Evolutionary conservation across 2,797 vertebrate genomes (phyloP), one percentile per base, ranked within the genome.

Genomic region (Smutsia temminckii): DNA sequence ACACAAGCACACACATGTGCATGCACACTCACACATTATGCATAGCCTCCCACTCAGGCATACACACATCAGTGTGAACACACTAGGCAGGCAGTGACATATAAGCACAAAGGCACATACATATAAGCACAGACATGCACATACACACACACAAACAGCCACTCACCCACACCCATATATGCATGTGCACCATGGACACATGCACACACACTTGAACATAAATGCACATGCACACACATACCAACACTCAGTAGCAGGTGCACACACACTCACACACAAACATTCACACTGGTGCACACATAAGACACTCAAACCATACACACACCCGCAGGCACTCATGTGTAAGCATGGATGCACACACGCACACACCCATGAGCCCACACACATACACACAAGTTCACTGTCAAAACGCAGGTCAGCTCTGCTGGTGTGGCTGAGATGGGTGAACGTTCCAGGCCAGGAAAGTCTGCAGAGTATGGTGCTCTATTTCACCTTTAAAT

Each of bases 1-100:
- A 13, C 18, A 25, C 64, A 23, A 51, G 46, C 25, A 17, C 20
- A 37, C 4, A 8, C 1, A 0, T 17, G 2, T 0, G 5, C 0
- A 1, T 4, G 4, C 32, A 34, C 6, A 42, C 34, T 49, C 34
- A 57, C 21, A 21, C 7, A 8, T 8, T 10, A 7, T 3, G 40
- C 0, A 3, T 0, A 1, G 4, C 32, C 16, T 16, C 63, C 14
- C 37, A 32, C 23, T 16, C 20, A 18, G 8, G 13, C 4, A 12
- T 51, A 11, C 74, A 57, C 46, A 21, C 9, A 4, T 37, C 21
- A 3, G 6, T 57, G 32, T 51, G 8, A 17, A 37, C 46, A 23
- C 40, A 49, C 27, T 64, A 12, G 17, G 27, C 13, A 40, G 49
- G 5, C 18, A 27, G 37, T 10, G 32, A 51, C 37, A 46, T 6